Evolutionary conservation across 2,797 vertebrate species (phyloP), one percentile per base, ranked within the genome.

Genomic region (Nasua narica): DNA sequence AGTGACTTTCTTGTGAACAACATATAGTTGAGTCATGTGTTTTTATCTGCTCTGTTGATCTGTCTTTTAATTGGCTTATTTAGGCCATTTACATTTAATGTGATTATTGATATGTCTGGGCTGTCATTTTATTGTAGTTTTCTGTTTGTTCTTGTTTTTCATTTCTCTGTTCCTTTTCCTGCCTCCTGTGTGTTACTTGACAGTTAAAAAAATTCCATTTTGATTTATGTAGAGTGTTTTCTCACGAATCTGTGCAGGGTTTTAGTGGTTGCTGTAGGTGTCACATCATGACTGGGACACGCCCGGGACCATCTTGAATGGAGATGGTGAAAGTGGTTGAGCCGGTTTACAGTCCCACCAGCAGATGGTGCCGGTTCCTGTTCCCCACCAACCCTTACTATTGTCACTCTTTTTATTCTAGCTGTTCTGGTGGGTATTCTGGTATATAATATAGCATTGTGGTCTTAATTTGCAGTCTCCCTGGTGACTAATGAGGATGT

Each of bases 281-380:
- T 14, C 0, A 0, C 0, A 5, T 6, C 12, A 10, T 52, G 37
- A 11, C 72, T 8, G 9, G 43, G 52, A 19, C 12, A 19, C 9
- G 13, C 2, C 3, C 50, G 79, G 8, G 54, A 43, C 37, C 40
- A 37, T 12, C 40, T 2, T 10, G 50, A 12, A 18, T 7, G 15
- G 56, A 16, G 18, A 15, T 1, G 0, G 19, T 3, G 21, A 29
- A 7, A 27, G 72, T 11, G 58, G 70, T 3, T 18, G 52, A 25
- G 54, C 54, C 40, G 5, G 25, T 6, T 10, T 3, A 19, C 72
- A 7, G 11, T 6, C 72, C 43, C 43, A 2, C 15, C 32, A 32
- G 19, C 19, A 14, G 81, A 10, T 46, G 9, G 0, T 4, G 0
- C 4, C 11, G 3, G 19, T 19, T 3, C 27, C 81, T 19, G 12